Conservation (phyloP, 2,113 vertebrate genomes). For the Maccullochella peelii region DNA sequence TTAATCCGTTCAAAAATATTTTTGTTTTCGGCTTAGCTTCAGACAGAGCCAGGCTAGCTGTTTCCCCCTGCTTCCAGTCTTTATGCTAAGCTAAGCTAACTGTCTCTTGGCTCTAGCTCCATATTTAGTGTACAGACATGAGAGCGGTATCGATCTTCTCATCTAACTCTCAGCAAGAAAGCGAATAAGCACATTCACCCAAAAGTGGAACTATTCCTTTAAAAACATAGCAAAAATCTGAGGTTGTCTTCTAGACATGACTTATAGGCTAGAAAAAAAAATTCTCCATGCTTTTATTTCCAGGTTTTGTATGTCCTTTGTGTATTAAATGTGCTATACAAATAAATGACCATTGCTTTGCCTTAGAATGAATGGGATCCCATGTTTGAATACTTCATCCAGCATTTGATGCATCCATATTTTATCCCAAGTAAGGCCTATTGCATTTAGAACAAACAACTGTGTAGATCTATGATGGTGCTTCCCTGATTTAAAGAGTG, state of each 20-base stretch:
- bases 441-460: background rate
- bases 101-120: background rate
- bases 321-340: background rate
- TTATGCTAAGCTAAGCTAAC: constrained; percentile 9
- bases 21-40: background rate
- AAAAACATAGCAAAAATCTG: background rate
- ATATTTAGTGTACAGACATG: background rate
- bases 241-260: too few relatives aligned
- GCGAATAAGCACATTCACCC: background rate
- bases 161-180: background rate
- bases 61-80: background rate
- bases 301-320: background rate
- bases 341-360: background rate
- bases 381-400: too few relatives aligned
- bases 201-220: too few relatives aligned
- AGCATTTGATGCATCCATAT: too few relatives aligned
- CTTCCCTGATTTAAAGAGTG: background rate
- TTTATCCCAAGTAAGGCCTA: too few relatives aligned
- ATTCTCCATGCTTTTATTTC: background rate
- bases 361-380: background rate
- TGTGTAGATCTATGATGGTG: background rate
- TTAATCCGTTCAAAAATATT: background rate
- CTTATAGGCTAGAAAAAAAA: too few relatives aligned
- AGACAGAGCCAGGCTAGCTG: background rate
- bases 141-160: background rate